Evolutionary conservation across 2,888 invertebrate species (phyloP).

Genomic region (Dryomyza anilis): DNA sequence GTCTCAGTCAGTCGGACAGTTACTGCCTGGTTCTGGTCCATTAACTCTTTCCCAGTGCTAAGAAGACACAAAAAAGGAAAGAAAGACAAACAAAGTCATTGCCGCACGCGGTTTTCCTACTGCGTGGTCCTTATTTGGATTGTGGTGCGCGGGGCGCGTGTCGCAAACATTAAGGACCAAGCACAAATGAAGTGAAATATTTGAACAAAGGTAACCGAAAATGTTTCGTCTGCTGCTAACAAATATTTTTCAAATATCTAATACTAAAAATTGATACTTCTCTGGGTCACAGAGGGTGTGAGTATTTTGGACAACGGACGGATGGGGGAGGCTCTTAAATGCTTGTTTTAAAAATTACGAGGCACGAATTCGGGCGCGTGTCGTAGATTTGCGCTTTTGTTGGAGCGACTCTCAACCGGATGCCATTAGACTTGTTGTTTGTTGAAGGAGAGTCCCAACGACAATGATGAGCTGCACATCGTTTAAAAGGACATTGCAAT

Average conservation of each 20-base stretch:
- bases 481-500: background rate
- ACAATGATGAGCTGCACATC: background rate
- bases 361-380: slow-evolving; percentile 32
- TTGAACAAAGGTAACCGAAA: slow-evolving; percentile 31
- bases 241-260: slow-evolving; percentile 12
- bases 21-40: slow-evolving; percentile 39
- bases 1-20: background rate
- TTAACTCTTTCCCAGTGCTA: slow-evolving; percentile 39
- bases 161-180: slow-evolving; percentile 29
- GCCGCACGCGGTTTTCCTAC: too few relatives aligned
- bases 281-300: background rate
- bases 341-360: slow-evolving; percentile 33
- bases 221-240: too few relatives aligned
- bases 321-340: slow-evolving; percentile 20
- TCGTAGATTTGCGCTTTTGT: slow-evolving; percentile 29
- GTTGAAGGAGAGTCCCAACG: background rate
- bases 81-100: too few relatives aligned
- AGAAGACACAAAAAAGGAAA: slow-evolving; percentile 8
- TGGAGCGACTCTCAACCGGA: slow-evolving; percentile 4
- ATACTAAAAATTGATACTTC: background rate
- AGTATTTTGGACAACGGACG: background rate
- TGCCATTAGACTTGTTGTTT: slow-evolving; percentile 16
- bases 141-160: slow-evolving; percentile 21
- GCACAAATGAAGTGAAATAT: slow-evolving; percentile 13
- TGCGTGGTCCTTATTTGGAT: background rate